Evolutionary conservation across 2,113 vertebrate genomes (phyloP), one percentile per base, ranked within the genome.

Genomic region (Istiophorus platypterus): DNA sequence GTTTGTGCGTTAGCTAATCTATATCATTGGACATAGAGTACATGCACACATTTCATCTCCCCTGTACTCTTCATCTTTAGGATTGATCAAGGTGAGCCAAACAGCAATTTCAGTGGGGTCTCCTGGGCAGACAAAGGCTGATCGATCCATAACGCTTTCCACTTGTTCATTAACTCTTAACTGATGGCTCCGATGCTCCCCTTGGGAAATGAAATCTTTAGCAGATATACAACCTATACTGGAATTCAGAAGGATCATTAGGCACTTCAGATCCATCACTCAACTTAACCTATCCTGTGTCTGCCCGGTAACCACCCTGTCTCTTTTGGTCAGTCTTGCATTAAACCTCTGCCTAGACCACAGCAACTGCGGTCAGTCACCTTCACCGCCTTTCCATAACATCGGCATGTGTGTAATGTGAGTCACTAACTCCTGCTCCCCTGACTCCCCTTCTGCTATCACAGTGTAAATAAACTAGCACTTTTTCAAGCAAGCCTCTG

Each of bases 141-240:
- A 71, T 85, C 42, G 71, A 89, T 87, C 34, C 47, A 31, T 9
- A 24, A 8, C 5, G 8, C 12, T 41, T 62, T 63, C 77, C 27
- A 39, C 20, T 68, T n/a, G 31, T 57, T 76, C 67, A 76, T 84
- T 75, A 69, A 39, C 0, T 5, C 52, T 61, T 39, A 76, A 81
- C 71, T 80, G 74, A 81, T 72, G 20, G 7, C 11, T 72, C 39
- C 0, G 62, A 80, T 63, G 62, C n/a, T 26, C 37, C 85, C 5
- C 58, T 5, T 37, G 76, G 76, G 79, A 88, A 83, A 85, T 80
- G 79, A 83, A 82, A 51, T 29, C 13, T 45, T 78, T 20, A 61
- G 54, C 69, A 80, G 62, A 77, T 74, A 47, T 17, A 69, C 41
- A 20, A 58, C 70, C n/a, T 39, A 45, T 15, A 47, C 41, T 84